phyloP scores from a whole-genome alignment of 2,113 vertebrate species.

The Microtus oregoni region DNA sequence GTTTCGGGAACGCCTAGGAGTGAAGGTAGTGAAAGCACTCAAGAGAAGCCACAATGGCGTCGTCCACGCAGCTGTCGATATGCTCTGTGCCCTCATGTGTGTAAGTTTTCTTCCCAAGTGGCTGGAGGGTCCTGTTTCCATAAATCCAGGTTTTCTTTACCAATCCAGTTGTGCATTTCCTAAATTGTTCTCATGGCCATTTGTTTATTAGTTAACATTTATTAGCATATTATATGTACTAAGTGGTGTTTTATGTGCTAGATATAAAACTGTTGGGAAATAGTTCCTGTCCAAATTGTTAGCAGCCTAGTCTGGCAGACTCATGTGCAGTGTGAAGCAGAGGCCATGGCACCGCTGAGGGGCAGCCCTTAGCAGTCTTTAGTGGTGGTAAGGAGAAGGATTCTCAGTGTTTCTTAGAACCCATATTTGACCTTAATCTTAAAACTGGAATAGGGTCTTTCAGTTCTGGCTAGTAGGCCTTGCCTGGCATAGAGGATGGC shows the following conservation, averaged over 20 bases:
- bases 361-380: background rate
- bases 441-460: background rate
- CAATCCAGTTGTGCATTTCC: background rate
- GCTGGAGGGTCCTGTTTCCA: background rate
- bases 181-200: background rate
- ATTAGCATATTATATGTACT: background rate
- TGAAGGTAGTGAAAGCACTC: slow-evolving; percentile 98
- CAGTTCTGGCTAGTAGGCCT: background rate
- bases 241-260: background rate
- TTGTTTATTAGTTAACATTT: slow-evolving; percentile 29
- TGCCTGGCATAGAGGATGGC: background rate
- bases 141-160: slow-evolving; percentile 5
- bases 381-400: background rate
- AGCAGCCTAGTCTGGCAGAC: background rate
- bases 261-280: background rate
- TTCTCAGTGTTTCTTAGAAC: background rate
- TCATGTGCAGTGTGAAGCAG: background rate
- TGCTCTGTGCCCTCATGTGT: slow-evolving; percentile 99
- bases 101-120: slow-evolving; percentile 89
- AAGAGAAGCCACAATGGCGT: slow-evolving; percentile 97
- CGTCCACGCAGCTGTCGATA: slow-evolving; percentile 97
- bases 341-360: no score
- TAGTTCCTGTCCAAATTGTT: background rate
- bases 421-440: background rate
- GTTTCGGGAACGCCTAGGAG: slow-evolving; percentile 96